Conservation (phyloP, 2,113 vertebrate genomes). For the Barbus barbus region DNA sequence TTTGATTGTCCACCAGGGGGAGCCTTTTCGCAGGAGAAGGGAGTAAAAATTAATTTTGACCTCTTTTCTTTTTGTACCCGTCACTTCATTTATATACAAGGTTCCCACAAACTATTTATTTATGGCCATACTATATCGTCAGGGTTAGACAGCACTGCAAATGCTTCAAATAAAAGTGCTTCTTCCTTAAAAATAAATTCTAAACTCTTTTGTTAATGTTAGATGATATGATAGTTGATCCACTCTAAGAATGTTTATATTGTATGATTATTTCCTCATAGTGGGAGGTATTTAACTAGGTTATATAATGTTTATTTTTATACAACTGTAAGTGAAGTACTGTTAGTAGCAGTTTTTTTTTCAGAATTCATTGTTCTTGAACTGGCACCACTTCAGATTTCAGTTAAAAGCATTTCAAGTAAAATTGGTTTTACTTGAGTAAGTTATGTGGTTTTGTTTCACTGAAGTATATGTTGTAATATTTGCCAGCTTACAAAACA, state of each 20-base stretch:
- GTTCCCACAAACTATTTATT: neutral
- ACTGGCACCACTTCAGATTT: neutral
- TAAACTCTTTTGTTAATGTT: neutral
- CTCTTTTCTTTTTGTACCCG: neutral
- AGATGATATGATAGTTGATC: neutral
- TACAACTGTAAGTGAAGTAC: neutral
- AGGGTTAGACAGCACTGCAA: neutral
- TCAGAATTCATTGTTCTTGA: neutral
- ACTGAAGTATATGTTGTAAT: neutral
- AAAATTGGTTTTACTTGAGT: neutral
- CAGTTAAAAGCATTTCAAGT: neutral
- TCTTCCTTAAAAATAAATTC: too few relatives aligned
- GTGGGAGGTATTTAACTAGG: neutral
- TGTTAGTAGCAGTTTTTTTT: neutral
- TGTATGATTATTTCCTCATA: too few relatives aligned
- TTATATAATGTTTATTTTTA: neutral
- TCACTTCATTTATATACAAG: neutral
- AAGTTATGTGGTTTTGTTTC: neutral
- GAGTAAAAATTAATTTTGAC: neutral
- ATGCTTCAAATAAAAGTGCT: neutral
- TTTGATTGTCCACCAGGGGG: neutral
- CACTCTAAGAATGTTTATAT: neutral
- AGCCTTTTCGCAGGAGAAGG: neutral
- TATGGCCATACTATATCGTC: neutral
- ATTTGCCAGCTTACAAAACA: neutral